Conservation (phyloP, 2,797 vertebrate genomes). For the Erpetoichthys calabaricus region DNA sequence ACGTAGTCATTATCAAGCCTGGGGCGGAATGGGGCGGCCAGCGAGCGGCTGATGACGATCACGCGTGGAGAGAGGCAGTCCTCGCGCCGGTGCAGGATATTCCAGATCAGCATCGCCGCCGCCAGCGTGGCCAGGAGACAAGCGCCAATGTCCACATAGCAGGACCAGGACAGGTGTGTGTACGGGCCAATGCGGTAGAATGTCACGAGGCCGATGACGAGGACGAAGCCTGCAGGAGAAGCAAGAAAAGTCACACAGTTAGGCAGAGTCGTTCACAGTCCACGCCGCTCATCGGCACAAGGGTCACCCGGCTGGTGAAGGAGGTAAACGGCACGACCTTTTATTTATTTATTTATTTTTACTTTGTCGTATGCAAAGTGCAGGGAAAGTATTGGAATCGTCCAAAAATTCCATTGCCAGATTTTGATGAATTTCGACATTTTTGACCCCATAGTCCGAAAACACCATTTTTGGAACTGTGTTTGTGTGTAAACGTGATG, state of each 20-base stretch:
- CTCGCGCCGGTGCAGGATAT: slow-evolving; percentile 85
- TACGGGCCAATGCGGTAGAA: slow-evolving; percentile 89
- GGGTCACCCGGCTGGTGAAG: too few species aligned
- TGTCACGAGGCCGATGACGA: slow-evolving; percentile 89
- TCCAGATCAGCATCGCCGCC: slow-evolving; percentile 93
- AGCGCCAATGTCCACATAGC: slow-evolving; percentile 83
- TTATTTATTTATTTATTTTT: too few species aligned
- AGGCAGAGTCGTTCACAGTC: too few species aligned
- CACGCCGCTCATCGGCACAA: too few species aligned
- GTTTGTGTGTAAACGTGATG: too few species aligned
- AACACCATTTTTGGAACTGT: too few species aligned
- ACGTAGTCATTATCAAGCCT: slow-evolving; percentile 88
- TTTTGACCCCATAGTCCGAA: too few species aligned
- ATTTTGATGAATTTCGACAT: too few species aligned
- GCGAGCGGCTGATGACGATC: slow-evolving; percentile 81
- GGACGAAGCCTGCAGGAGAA: slow-evolving; percentile 69
- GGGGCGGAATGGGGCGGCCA: slow-evolving; percentile 62
- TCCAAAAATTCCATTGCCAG: too few species aligned
- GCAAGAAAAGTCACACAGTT: not conserved
- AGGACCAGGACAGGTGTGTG: slow-evolving; percentile 86
- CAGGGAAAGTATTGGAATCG: too few species aligned
- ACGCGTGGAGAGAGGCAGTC: slow-evolving; percentile 78
- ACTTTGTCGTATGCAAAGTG: too few species aligned
- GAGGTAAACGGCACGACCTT: too few species aligned
- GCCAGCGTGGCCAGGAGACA: slow-evolving; percentile 84